phyloP scores from a whole-genome alignment of 2,113 vertebrate species.

The Rhinopomastus cyanomelas region DNA sequence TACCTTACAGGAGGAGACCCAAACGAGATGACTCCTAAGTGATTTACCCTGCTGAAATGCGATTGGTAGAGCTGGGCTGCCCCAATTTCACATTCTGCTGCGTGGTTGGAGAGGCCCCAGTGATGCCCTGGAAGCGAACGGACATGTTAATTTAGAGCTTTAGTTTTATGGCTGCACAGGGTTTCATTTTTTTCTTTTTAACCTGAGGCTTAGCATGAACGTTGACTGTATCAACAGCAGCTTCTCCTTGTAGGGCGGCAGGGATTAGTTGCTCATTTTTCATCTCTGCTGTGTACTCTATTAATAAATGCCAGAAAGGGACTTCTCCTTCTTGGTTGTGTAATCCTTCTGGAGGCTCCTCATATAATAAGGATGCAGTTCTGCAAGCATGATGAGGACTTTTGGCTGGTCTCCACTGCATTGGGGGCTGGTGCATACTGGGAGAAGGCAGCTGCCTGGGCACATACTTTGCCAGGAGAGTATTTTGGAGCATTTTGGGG shows the following conservation, averaged over 20 bases:
- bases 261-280: not conserved
- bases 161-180: not conserved
- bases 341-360: not conserved
- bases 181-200: not conserved
- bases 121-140: not conserved
- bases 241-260: not conserved
- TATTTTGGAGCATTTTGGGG: not conserved
- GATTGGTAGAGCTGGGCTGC: not conserved
- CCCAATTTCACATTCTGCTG: not conserved
- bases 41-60: not conserved
- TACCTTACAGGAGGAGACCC: not conserved
- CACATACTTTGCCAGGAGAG: rapidly evolving
- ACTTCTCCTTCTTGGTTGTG: not conserved
- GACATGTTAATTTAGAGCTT: slow-evolving; percentile 13
- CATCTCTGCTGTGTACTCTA: not conserved
- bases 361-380: not conserved
- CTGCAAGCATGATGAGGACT: not conserved
- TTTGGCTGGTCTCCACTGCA: not conserved
- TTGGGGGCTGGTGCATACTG: rapidly evolving
- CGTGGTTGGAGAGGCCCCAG: not conserved
- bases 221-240: not conserved
- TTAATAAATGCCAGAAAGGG: not conserved
- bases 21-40: not conserved
- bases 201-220: not conserved
- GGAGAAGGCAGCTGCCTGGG: not conserved